Percentiles rank a stretch among this genome's conserved stretches.
phyloP scores from a whole-genome alignment of 2,113 vertebrate species.

The Psittacus erithacus region DNA sequence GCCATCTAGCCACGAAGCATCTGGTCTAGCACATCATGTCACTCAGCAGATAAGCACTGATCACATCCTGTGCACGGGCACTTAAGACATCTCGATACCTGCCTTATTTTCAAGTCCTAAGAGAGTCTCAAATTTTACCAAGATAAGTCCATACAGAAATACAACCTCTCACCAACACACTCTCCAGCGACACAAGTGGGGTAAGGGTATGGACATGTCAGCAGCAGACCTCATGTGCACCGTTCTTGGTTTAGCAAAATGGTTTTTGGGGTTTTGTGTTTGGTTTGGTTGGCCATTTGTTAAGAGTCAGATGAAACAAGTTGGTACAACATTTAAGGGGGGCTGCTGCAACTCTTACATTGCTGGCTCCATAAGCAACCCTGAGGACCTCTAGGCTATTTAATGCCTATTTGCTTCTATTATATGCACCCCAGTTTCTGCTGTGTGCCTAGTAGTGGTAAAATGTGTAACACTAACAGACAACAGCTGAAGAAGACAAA shows the following conservation, averaged over 20 bases:
- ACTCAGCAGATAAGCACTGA: background rate
- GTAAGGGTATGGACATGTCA: background rate
- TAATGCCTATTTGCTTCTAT: background rate
- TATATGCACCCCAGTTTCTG: background rate
- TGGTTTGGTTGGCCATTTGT: background rate
- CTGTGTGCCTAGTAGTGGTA: background rate
- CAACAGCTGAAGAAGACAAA: background rate
- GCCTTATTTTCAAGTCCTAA: background rate
- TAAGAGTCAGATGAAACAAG: background rate
- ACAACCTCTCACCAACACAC: background rate
- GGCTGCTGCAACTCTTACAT: background rate
- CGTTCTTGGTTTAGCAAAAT: background rate
- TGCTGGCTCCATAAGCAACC: background rate
- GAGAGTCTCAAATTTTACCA: background rate
- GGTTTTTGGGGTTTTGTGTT: background rate
- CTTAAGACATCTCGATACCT: background rate
- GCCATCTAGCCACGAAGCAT: background rate
- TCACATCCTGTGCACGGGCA: background rate
- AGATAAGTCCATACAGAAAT: background rate
- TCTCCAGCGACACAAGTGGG: background rate
- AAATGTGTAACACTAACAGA: background rate
- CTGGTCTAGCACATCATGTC: background rate
- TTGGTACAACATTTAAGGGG: background rate
- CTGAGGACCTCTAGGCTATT: background rate
- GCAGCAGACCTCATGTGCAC: background rate